Evolutionary conservation across 2,888 invertebrate species (phyloP).

Genomic region (Euplexia lucipara): DNA sequence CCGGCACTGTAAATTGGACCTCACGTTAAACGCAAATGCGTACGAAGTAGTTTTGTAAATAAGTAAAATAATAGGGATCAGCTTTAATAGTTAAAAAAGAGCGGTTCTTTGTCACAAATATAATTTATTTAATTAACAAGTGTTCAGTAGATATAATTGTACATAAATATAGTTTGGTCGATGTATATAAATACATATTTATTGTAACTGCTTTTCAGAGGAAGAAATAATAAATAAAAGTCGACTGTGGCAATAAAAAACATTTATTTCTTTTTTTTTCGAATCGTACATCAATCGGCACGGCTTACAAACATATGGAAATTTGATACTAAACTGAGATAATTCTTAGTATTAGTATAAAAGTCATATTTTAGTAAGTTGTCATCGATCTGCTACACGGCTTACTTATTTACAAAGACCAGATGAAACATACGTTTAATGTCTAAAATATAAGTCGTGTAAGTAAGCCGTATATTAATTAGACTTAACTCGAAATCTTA

Average conservation of each 20-base stretch:
- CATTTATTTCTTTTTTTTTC: conserved; percentile 80
- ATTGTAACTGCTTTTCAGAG: conserved; percentile 80
- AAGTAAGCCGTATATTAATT: conserved; percentile 53
- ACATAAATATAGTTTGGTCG: conserved; percentile 68
- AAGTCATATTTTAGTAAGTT: conserved; percentile 59
- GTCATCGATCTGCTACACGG: conserved; percentile 39
- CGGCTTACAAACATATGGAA: conserved; percentile 57
- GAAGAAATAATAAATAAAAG: conserved; percentile 86
- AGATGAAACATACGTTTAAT: conserved; percentile 17
- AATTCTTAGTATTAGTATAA: conserved; percentile 51
- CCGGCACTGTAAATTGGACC: neutral
- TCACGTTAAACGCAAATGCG: conserved; percentile 23
- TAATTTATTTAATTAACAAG: conserved; percentile 70
- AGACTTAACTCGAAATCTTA: conserved; percentile 31
- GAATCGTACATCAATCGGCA: conserved; percentile 65
- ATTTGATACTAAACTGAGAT: conserved; percentile 57
- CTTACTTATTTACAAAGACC: conserved; percentile 26
- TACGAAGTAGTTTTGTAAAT: conserved; percentile 65
- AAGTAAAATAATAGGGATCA: conserved; percentile 70
- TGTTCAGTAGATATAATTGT: conserved; percentile 82
- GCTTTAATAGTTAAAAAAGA: conserved; percentile 83
- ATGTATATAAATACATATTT: conserved; percentile 79
- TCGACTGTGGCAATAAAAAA: conserved; percentile 87
- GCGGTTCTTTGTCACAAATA: conserved; percentile 69
- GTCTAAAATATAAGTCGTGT: conserved; percentile 27